Conservation (phyloP, 2,113 vertebrate genomes). For the Varanus komodoensis region DNA sequence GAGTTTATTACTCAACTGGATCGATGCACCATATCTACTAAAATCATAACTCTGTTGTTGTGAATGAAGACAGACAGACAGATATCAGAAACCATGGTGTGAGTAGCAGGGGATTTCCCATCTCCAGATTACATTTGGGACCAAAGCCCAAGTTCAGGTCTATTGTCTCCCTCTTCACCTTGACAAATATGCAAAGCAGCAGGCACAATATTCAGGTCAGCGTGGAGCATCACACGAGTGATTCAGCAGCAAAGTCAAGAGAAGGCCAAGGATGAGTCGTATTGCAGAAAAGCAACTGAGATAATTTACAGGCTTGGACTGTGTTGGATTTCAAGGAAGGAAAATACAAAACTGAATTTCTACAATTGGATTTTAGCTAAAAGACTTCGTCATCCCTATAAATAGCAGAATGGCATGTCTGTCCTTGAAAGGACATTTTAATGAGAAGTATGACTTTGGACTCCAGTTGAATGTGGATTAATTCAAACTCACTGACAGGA, state of each 20-base stretch:
- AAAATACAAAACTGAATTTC: conserved; percentile 55
- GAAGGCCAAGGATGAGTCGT: conserved; percentile 39
- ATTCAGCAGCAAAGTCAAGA: conserved; percentile 43
- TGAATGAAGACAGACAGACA: conserved; percentile 6
- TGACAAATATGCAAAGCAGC: conserved; percentile 41
- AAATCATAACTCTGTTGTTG: neutral
- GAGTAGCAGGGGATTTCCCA: conserved; percentile 15
- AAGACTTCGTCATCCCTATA: conserved; percentile 68
- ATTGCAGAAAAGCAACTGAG: conserved; percentile 50
- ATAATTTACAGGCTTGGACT: conserved; percentile 45
- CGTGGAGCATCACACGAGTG: conserved; percentile 18
- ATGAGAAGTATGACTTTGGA: conserved; percentile 52
- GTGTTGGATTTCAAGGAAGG: conserved; percentile 53
- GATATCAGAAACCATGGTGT: neutral
- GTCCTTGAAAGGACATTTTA: conserved; percentile 46
- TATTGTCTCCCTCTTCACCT: conserved; percentile 14
- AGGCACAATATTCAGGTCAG: neutral
- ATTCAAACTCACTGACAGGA: conserved; percentile 45
- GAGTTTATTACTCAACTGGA: neutral
- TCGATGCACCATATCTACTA: neutral
- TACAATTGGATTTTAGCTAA: conserved; percentile 60
- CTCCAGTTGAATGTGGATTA: conserved; percentile 24
- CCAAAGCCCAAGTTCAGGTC: neutral
- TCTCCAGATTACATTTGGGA: neutral
- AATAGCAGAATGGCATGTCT: conserved; percentile 49